Conservation (phyloP, 64 coral and sea anemone genomes). For the Exaiptasia diaphana region DNA sequence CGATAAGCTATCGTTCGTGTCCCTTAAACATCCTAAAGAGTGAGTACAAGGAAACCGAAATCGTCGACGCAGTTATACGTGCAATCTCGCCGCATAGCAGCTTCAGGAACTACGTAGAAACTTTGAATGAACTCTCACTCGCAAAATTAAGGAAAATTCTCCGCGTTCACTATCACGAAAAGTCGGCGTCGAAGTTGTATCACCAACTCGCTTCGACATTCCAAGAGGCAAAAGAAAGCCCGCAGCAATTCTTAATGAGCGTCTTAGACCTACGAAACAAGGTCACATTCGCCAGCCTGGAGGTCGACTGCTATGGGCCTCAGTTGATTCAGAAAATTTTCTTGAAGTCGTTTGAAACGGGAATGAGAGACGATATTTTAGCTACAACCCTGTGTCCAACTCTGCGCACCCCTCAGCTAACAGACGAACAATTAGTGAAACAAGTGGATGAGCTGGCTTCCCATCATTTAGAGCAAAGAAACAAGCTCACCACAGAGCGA, state of each 20-base stretch:
- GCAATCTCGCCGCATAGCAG: constrained; percentile 26
- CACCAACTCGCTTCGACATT: constrained; percentile 39
- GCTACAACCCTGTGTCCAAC: constrained; percentile 15
- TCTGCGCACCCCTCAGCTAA: not conserved
- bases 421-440: constrained; percentile 44
- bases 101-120: constrained; percentile 33
- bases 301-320: constrained; percentile 33
- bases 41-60: constrained; percentile 47
- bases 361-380: constrained; percentile 27
- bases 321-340: constrained; percentile 53
- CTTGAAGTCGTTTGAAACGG: constrained; percentile 31
- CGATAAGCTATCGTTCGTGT: too few species aligned
- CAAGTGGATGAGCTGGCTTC: constrained; percentile 28
- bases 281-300: constrained; percentile 29
- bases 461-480: too few species aligned
- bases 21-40: too few species aligned
- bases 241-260: constrained; percentile 34
- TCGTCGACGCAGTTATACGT: constrained; percentile 31
- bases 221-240: constrained; percentile 27
- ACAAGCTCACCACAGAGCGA: too few species aligned
- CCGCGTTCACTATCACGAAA: constrained; percentile 20
- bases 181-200: constrained; percentile 41
- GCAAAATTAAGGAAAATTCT: constrained; percentile 28
- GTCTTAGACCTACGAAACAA: constrained; percentile 33
- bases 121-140: constrained; percentile 7